phyloP scores from a whole-genome alignment of 2,888 invertebrate genomes.

The Neoitamus cyanurus region DNA sequence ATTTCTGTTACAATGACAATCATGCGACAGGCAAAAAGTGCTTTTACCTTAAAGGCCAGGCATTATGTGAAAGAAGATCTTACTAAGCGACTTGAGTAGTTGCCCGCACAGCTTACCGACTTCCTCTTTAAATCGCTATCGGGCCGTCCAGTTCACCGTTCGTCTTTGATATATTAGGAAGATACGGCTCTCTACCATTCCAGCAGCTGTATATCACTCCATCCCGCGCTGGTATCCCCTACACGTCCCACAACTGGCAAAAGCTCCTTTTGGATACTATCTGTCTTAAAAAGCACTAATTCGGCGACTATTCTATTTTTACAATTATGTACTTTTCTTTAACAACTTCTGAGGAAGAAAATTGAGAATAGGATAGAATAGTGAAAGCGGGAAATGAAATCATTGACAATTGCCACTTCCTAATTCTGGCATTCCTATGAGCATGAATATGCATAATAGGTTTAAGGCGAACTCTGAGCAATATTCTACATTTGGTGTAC shows the following conservation, averaged over 20 bases:
- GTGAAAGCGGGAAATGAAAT: conserved; percentile 52
- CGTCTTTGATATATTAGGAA: conserved; percentile 43
- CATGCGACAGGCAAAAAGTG: conserved; percentile 35
- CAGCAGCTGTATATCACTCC: background rate
- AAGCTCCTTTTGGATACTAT: conserved; percentile 6
- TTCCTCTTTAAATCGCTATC: conserved; percentile 32
- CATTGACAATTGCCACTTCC: conserved; percentile 4
- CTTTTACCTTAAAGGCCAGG: conserved; percentile 35
- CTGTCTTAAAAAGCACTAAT: background rate
- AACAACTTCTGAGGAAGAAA: conserved; percentile 27
- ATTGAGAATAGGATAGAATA: conserved; percentile 22
- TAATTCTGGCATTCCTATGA: background rate
- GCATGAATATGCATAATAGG: conserved; percentile 2
- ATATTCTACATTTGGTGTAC: conserved; percentile 33
- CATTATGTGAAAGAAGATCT: conserved; percentile 42
- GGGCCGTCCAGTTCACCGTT: background rate
- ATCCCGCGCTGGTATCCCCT: background rate
- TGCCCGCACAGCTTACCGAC: background rate
- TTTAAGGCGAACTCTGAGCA: background rate
- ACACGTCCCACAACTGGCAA: background rate
- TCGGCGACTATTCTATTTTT: background rate
- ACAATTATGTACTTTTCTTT: background rate
- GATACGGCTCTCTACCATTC: conserved; percentile 7
- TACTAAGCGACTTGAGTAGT: conserved; percentile 25
- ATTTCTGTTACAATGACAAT: conserved; percentile 37